phyloP scores from a whole-genome alignment of 2,797 vertebrate species.

The Lophius americanus region DNA sequence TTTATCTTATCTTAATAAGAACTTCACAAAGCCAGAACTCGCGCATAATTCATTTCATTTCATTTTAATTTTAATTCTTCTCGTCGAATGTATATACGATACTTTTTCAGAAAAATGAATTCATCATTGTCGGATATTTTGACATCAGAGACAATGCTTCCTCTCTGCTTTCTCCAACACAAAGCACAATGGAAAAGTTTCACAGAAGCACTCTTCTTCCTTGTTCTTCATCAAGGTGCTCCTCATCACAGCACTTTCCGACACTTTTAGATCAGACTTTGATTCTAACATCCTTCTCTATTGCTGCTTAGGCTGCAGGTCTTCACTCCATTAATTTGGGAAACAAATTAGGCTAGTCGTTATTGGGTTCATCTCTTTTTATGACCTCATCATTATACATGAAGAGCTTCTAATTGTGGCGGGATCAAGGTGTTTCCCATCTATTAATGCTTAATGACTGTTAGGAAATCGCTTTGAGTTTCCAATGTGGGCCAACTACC shows the following conservation, averaged over 20 bases:
- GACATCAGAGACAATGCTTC: conserved; percentile 42
- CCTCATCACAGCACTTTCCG: conserved; percentile 23
- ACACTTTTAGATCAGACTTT: conserved; percentile 38
- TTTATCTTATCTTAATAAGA: background rate
- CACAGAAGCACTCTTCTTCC: background rate
- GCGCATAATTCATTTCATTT: no score
- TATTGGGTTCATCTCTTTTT: conserved; percentile 62
- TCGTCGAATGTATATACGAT: no score
- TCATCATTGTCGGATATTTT: conserved; percentile 22
- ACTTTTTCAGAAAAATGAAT: no score
- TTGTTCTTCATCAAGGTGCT: conserved; percentile 7
- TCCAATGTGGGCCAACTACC: conserved; percentile 10
- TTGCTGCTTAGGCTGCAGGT: conserved; percentile 48
- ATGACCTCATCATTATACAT: conserved; percentile 51
- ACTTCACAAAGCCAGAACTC: background rate
- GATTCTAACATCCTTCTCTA: conserved; percentile 28
- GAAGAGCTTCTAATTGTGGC: conserved; percentile 48
- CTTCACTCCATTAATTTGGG: conserved; percentile 33
- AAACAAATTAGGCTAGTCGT: conserved; percentile 57
- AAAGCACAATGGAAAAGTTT: background rate
- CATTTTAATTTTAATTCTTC: no score
- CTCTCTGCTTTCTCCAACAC: conserved; percentile 9
- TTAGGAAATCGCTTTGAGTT: conserved; percentile 20
- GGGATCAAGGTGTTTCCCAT: conserved; percentile 55
- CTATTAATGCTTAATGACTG: conserved; percentile 44